Conservation (phyloP, 2,797 vertebrate species). For the Dipus sagitta region DNA sequence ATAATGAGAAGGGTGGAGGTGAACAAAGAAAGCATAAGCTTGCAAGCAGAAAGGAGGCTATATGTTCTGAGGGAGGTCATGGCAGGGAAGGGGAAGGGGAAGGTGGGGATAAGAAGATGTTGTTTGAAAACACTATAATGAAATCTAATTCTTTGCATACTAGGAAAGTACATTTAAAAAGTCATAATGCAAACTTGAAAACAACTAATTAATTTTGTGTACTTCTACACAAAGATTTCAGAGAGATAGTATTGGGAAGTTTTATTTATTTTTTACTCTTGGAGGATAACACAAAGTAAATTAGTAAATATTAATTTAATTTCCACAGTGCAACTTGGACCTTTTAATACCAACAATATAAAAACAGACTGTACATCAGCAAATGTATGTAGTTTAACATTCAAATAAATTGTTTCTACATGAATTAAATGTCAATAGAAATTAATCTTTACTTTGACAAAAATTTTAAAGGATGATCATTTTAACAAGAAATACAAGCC, state of each 20-base stretch:
- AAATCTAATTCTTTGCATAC: too few species aligned
- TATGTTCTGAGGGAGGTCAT: too few species aligned
- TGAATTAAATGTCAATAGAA: background rate
- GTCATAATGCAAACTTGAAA: too few species aligned
- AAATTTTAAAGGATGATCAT: background rate
- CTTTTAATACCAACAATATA: background rate
- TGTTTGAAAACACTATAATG: too few species aligned
- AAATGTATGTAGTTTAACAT: background rate
- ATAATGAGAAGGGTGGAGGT: too few species aligned
- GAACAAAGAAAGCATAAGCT: too few species aligned
- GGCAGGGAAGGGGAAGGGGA: too few species aligned
- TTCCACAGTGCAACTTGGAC: background rate
- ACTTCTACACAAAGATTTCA: background rate
- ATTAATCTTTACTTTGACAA: background rate
- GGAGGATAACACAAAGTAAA: background rate
- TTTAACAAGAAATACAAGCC: conserved; percentile 24
- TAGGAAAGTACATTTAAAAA: too few species aligned
- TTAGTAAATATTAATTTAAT: background rate
- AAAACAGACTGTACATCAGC: background rate
- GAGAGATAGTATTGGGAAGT: background rate
- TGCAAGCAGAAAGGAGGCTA: too few species aligned
- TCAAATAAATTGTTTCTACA: background rate
- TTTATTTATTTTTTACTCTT: background rate
- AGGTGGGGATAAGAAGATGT: too few species aligned
- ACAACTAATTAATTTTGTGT: too few species aligned